phyloP scores from a whole-genome alignment of 1,140 invertebrate genomes.

The Bombus pascuorum region DNA sequence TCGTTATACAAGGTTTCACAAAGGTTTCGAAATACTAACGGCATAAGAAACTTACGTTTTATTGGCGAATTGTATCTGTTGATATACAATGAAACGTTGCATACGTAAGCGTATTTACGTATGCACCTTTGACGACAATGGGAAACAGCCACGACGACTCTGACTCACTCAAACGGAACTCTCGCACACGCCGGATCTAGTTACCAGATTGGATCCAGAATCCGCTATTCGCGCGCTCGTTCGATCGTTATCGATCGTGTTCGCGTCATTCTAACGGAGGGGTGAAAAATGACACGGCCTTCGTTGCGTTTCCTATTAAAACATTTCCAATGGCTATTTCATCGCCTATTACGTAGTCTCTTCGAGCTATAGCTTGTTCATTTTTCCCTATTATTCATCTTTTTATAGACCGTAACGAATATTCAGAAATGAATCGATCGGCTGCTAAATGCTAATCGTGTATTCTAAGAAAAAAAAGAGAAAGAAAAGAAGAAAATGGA shows the following conservation, averaged over 20 bases:
- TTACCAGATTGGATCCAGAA: slow-evolving; percentile 53
- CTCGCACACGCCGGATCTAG: slow-evolving; percentile 55
- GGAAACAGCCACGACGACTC: slow-evolving; percentile 7
- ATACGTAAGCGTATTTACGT: not conserved
- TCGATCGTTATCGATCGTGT: slow-evolving; percentile 42
- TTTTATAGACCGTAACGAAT: too few species aligned
- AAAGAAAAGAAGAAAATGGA: too few species aligned
- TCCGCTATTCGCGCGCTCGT: slow-evolving; percentile 36
- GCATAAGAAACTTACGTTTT: not conserved
- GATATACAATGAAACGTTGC: not conserved
- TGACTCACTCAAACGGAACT: slow-evolving; percentile 65
- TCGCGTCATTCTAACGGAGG: slow-evolving; percentile 21
- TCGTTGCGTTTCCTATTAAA: slow-evolving; percentile 48
- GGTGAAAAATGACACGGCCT: slow-evolving; percentile 79
- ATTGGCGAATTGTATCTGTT: not conserved
- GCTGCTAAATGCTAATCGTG: not conserved
- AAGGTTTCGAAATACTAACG: not conserved
- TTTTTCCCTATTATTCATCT: not conserved
- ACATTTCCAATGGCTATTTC: not conserved
- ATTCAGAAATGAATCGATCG: not conserved
- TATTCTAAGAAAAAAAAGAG: not conserved
- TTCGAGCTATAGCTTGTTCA: not conserved
- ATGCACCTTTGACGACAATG: not conserved
- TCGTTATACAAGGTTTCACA: not conserved
- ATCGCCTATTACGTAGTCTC: not conserved